Base-by-base conservation (phyloP, 2,888 invertebrate genomes). In the Eretmocerus hayati region DNA sequence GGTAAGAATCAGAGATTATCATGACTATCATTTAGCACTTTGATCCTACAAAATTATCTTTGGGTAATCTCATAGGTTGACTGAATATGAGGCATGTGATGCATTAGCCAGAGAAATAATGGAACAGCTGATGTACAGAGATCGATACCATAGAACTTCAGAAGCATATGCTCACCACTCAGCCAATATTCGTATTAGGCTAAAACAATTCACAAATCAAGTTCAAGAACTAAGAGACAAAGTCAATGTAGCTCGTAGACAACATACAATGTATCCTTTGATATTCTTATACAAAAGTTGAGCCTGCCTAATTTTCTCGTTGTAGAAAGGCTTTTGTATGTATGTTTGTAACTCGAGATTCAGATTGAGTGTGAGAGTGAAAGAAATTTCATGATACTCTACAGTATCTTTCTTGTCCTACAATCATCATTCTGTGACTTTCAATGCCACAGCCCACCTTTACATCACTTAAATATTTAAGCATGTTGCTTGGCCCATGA, bases 31-130 rank as follows among this genome's bases (percentile, higher is more conserved):
- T 13, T 16, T 40, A 30, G 2, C 9, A 21, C 19, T 32, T 18
- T 18, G 15, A 26, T n/a, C n/a, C n/a, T n/a, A n/a, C n/a, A n/a
- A 19, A 31, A 13, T 36, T 44, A 20, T 23, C 9, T 13, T 20
- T n/a, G n/a, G n/a, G 9, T 21, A 19, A 39, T 22, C 37, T 50
- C 50, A 42, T 11, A 84, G 84, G 84, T 68, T 81, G 13, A 65
- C 75, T 0, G 84, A 84, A 62, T 77, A 80, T 65, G 83, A 83
- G 58, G 77, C 81, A 1, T 84, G 84, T 59, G 81, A 83, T 59
- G 78, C 78, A 51, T 64, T 84, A 19, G 77, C 77, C 59, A 73
- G 80, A 38, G 79, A 81, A 57, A 79, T 84, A 40, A 78, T 81
- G 71, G 78, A 79, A 49, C 77, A 80, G 59, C 61, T 85, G 8